A percentile compares a stretch with the other conserved stretches of the same genome.
These are phyloP conservation scores for Chionomys nivalis DNA, from an alignment of 2,113 vertebrate species.

Conservation along the genomic window DNA sequence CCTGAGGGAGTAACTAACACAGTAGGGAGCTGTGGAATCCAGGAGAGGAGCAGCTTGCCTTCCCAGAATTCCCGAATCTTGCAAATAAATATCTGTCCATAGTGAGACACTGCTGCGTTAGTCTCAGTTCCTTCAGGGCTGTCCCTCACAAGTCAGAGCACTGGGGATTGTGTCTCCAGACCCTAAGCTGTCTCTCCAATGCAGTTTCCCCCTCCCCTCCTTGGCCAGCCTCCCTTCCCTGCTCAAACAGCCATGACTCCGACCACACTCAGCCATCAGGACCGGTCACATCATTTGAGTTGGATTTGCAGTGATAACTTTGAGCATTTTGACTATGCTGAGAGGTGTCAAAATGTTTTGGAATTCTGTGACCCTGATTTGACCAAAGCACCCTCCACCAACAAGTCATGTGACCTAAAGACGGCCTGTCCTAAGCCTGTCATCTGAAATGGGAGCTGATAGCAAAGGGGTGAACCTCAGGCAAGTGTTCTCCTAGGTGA, in stretches of 20 bases:
- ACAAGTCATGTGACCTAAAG: background rate
- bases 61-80: background rate
- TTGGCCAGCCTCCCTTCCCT: background rate
- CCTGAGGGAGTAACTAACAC: background rate
- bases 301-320: background rate
- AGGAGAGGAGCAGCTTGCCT: background rate
- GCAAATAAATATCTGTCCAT: background rate
- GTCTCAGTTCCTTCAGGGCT: background rate
- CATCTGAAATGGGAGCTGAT: background rate
- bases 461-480: background rate
- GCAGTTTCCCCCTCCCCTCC: background rate
- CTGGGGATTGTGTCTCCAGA: background rate
- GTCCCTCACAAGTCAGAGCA: background rate
- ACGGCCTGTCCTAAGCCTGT: background rate
- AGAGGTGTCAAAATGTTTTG: background rate
- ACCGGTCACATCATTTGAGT: background rate
- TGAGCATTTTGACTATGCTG: background rate
- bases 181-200: background rate
- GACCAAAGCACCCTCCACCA: background rate
- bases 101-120: background rate
- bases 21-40: background rate
- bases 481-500: background rate
- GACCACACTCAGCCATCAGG: background rate
- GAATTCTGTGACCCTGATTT: background rate
- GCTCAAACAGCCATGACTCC: background rate